phyloP scores from a whole-genome alignment of 2,888 invertebrate species.

The Deilephila porcellus region DNA sequence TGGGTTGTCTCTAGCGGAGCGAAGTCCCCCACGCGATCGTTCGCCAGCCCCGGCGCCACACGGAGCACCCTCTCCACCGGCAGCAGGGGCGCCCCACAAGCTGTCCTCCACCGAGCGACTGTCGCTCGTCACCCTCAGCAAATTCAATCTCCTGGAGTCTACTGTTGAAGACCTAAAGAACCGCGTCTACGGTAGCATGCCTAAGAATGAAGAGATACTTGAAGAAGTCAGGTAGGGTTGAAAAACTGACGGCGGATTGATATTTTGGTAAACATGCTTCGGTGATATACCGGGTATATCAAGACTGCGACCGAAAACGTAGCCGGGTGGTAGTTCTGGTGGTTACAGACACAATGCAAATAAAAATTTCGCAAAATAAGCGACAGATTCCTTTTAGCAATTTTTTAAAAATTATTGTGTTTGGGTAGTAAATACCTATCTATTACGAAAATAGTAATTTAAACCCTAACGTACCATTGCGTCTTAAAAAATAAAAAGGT shows the following conservation, averaged over 20 bases:
- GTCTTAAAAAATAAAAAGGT: too few species aligned
- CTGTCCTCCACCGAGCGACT: constrained; percentile 57
- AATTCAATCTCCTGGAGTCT: constrained; percentile 70
- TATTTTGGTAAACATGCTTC: too few species aligned
- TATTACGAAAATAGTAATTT: too few species aligned
- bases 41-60: constrained; percentile 33
- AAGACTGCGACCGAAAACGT: too few species aligned
- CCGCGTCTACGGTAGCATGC: constrained; percentile 73
- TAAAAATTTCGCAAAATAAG: too few species aligned
- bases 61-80: neutral
- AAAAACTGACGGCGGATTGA: neutral
- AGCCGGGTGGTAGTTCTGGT: too few species aligned
- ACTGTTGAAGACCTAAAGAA: constrained; percentile 68
- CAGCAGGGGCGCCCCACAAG: constrained; percentile 22
- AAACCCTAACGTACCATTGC: too few species aligned
- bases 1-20: neutral
- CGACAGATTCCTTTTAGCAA: too few species aligned
- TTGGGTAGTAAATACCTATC: too few species aligned
- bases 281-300: too few species aligned
- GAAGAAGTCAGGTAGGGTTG: constrained; percentile 71
- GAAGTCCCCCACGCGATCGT: constrained; percentile 32
- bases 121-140: constrained; percentile 77
- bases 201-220: constrained; percentile 72
- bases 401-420: too few species aligned
- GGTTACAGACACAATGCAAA: too few species aligned